phyloP scores from a whole-genome alignment of 1,140 invertebrate species.

The Geopemphigus sp. region DNA sequence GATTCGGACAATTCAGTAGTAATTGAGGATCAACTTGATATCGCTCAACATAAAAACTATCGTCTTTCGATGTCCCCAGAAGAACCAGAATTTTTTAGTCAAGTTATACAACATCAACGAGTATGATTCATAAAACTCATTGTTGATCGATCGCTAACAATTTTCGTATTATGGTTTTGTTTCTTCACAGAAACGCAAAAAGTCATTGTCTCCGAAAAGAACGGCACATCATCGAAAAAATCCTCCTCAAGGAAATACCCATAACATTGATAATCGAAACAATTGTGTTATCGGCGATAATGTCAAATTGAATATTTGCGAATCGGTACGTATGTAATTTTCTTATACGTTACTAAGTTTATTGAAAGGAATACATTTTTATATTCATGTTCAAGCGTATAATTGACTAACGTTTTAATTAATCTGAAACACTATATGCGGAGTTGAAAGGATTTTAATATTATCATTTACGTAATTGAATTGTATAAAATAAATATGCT shows the following conservation, averaged over 20 bases:
- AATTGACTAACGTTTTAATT: too few species aligned
- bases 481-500: not conserved
- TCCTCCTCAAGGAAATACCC: not conserved
- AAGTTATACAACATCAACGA: constrained; percentile 16
- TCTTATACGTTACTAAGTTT: too few species aligned
- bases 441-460: not conserved
- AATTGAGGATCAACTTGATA: not conserved
- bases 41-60: not conserved
- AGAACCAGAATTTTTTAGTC: constrained; percentile 24
- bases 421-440: too few species aligned
- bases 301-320: not conserved
- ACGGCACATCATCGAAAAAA: not conserved
- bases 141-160: not conserved
- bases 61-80: not conserved
- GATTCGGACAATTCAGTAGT: constrained; percentile 29
- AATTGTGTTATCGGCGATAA: not conserved
- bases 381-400: too few species aligned
- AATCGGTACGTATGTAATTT: not conserved
- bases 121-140: not conserved
- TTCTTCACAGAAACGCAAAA: constrained; percentile 24
- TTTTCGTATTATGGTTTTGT: not conserved
- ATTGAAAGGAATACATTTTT: too few species aligned
- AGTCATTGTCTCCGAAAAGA: not conserved
- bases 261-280: not conserved
- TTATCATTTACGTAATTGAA: not conserved